Evolutionary conservation across 2,797 vertebrate species (phyloP).

Genomic region (Myotis findleyi): DNA sequence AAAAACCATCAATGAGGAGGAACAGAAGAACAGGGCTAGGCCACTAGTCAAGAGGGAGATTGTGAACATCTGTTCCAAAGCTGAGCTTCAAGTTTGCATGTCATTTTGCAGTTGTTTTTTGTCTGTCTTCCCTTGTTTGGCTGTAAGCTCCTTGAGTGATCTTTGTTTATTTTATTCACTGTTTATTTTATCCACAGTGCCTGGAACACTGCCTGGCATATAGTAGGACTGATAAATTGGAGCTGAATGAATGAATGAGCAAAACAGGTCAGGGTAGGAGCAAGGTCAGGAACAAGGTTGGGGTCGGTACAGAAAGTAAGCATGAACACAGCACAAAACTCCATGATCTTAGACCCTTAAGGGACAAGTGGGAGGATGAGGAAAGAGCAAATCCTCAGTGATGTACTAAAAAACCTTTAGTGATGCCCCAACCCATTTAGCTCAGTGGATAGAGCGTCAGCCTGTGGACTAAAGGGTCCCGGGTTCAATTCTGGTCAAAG

Average conservation of each 20-base stretch:
- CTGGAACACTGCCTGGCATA: neutral
- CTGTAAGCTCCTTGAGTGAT: neutral
- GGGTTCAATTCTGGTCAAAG: no score
- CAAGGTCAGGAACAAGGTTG: neutral
- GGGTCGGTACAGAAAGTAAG: slow-evolving; percentile 4
- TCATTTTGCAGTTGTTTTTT: slow-evolving; percentile 28
- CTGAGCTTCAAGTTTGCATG: neutral
- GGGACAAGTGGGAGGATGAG: neutral
- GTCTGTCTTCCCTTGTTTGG: neutral
- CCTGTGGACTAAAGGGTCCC: no score
- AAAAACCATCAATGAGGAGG: neutral
- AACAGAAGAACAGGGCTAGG: neutral
- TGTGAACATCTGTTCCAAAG: neutral
- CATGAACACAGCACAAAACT: neutral
- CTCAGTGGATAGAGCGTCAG: no score
- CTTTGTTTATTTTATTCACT: slow-evolving; percentile 29
- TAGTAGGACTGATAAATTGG: neutral
- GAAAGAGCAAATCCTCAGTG: slow-evolving; percentile 47
- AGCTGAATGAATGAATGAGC: neutral
- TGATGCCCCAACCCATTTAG: no score
- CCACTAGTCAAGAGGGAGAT: neutral
- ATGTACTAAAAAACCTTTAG: slow-evolving; percentile 22
- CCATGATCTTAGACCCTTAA: neutral
- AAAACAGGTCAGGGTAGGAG: neutral
- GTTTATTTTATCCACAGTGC: neutral